Percentiles rank a stretch among this genome's conserved stretches.
phyloP scores from a whole-genome alignment of 2,888 invertebrate species.

The Dermolepida albohirtum region DNA sequence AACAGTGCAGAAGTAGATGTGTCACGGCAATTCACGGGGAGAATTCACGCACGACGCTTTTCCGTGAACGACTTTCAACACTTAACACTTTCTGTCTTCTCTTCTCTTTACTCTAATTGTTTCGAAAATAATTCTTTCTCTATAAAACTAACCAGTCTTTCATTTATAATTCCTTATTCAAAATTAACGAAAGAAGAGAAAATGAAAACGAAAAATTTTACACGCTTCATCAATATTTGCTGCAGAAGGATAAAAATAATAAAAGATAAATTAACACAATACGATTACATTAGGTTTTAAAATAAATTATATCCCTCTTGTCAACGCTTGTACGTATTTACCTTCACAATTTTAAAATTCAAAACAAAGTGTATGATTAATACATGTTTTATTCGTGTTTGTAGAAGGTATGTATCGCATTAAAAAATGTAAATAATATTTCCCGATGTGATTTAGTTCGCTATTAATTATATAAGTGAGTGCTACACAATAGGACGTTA shows the following conservation, averaged over 20 bases:
- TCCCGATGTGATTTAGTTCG: slow-evolving; percentile 12
- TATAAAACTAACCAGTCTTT: background rate
- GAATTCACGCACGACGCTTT: slow-evolving; percentile 26
- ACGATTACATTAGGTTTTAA: slow-evolving; percentile 41
- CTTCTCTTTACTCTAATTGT: slow-evolving; percentile 8
- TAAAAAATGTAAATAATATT: slow-evolving; percentile 17
- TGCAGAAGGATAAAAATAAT: slow-evolving; percentile 41
- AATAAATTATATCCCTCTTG: background rate
- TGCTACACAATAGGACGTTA: slow-evolving; percentile 2
- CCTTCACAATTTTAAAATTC: background rate
- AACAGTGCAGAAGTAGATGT: slow-evolving; percentile 45
- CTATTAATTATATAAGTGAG: slow-evolving; percentile 9
- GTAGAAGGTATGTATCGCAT: background rate
- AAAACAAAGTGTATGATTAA: slow-evolving; percentile 12
- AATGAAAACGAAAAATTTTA: slow-evolving; percentile 40
- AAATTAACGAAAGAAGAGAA: background rate
- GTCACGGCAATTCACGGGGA: slow-evolving; percentile 24
- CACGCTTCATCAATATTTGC: slow-evolving; percentile 33
- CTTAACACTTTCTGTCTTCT: slow-evolving; percentile 13
- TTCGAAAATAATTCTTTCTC: slow-evolving; percentile 10
- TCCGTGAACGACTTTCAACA: slow-evolving; percentile 34
- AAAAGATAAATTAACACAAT: slow-evolving; percentile 41
- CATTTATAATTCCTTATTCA: background rate
- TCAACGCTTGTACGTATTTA: background rate
- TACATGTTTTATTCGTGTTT: slow-evolving; percentile 2